A percentile compares a stretch with the other conserved stretches of the same genome.
phyloP scores from a whole-genome alignment of 2,888 invertebrate genomes.

The Microplitis deprimator region DNA sequence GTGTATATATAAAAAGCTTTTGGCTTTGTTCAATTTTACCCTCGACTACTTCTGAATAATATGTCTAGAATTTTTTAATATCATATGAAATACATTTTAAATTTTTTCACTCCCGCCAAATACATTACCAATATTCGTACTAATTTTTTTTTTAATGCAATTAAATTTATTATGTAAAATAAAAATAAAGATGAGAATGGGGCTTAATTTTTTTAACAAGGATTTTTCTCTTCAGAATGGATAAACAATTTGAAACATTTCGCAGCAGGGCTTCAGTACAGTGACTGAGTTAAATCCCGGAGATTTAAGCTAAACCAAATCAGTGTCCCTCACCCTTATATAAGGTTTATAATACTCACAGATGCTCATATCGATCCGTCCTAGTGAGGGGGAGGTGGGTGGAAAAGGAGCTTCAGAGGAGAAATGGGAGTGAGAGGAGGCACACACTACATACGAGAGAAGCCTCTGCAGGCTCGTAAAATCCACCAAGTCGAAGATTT shows the following conservation, averaged over 20 bases:
- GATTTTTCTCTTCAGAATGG: too few relatives aligned
- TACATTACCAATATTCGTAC: not conserved
- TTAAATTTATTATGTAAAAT: not conserved
- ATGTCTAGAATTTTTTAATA: conserved; percentile 8
- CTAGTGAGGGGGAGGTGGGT: conserved; percentile 4
- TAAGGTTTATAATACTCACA: conserved; percentile 19
- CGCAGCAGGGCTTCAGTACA: not conserved
- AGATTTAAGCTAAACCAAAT: conserved; percentile 36
- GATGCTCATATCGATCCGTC: conserved; percentile 32
- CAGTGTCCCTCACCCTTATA: conserved; percentile 22
- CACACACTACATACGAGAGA: conserved; percentile 1
- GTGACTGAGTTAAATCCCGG: conserved; percentile 22
- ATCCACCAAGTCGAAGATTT: conserved; percentile 41
- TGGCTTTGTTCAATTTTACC: conserved; percentile 28
- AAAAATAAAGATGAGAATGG: not conserved
- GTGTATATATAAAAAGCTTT: conserved; percentile 14
- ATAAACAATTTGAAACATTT: conserved; percentile 3
- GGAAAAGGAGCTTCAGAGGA: not conserved
- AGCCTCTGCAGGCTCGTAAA: conserved; percentile 40
- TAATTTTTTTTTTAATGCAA: not conserved
- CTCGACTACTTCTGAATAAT: not conserved
- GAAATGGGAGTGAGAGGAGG: not conserved
- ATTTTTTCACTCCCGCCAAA: not conserved
- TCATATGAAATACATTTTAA: not conserved
- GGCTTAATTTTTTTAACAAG: too few relatives aligned